Evolutionary conservation across 2,113 vertebrate genomes (phyloP), one percentile per base, ranked within the genome.

Genomic region (Gallinago undulata): DNA sequence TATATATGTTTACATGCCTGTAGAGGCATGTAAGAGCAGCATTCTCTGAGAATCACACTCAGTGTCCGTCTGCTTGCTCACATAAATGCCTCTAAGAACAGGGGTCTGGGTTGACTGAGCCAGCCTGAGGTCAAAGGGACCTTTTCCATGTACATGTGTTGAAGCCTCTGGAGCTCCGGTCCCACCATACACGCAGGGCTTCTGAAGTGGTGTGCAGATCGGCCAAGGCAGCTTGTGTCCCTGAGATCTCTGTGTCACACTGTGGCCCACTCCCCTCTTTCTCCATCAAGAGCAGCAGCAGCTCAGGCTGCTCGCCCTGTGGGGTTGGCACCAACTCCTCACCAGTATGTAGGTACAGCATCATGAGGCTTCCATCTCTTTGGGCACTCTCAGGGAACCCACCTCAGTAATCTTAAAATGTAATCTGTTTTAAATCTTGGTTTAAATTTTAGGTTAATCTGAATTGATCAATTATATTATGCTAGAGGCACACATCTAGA

Each of bases 211-310:
- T 2, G 1, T 25, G 37, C 39, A 63, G 43, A 31, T 23, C 7
- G 3, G 17, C 37, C 47, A 25, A 13, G 13, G 16, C 27, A 14
- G 25, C 24, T 27, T 81, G 37, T 35, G 27, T 59, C 37, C 35
- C 41, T 5, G 6, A 83, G 27, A 45, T 69, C 24, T 47, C 31
- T 12, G 2, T 1, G 1, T 11, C 0, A 1, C 7, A 2, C 24
- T 48, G 28, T 63, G 50, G n/a, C 31, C 13, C 4, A 2, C 73
- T 74, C 28, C 3, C 24, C 0, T 3, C 31, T 53, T 70, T 78
- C 51, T 82, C 15, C 33, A 62, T 60, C 21, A 35, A 41, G 55
- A 69, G 24, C 24, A 64, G 16, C 30, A 48, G 14, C 4, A n/a
- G 35, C 28, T 86, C 62, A 45, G 17, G 15, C 57, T 91, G 51